Percentiles rank a stretch among this genome's conserved stretches.
phyloP scores from a whole-genome alignment of 2,888 invertebrate genomes.

The Carcina quercana region DNA sequence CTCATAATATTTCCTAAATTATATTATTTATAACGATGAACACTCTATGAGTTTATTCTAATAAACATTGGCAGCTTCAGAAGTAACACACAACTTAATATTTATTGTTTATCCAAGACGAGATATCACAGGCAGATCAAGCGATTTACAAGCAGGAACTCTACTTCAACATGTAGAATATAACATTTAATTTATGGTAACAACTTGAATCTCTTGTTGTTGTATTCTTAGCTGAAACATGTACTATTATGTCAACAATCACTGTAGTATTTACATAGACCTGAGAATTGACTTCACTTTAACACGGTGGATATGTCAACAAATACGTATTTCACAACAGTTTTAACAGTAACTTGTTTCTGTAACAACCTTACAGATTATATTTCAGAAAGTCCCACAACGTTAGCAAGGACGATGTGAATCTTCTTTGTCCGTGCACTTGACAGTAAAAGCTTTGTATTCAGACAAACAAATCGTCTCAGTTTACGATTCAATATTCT shows the following conservation, averaged over 20 bases:
- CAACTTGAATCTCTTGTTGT: slow-evolving; percentile 28
- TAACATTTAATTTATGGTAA: slow-evolving; percentile 36
- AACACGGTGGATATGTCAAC: slow-evolving; percentile 49
- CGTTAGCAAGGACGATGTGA: slow-evolving; percentile 42
- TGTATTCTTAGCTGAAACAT: slow-evolving; percentile 28
- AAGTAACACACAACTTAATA: slow-evolving; percentile 43
- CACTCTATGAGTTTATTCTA: slow-evolving; percentile 42
- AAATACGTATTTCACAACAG: slow-evolving; percentile 42
- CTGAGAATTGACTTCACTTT: slow-evolving; percentile 60
- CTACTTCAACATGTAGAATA: slow-evolving; percentile 43
- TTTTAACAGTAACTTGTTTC: slow-evolving; percentile 32
- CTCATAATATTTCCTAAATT: slow-evolving; percentile 26
- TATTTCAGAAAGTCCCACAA: slow-evolving; percentile 37
- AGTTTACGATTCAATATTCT: slow-evolving; percentile 62
- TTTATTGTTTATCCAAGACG: slow-evolving; percentile 39
- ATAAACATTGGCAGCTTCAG: slow-evolving; percentile 44
- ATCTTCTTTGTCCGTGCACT: slow-evolving; percentile 72
- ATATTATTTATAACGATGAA: slow-evolving; percentile 34
- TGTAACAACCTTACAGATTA: slow-evolving; percentile 42
- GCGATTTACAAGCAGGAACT: slow-evolving; percentile 69
- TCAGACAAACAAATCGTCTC: slow-evolving; percentile 72
- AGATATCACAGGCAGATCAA: slow-evolving; percentile 68
- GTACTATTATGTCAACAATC: slow-evolving; percentile 41
- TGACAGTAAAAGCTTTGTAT: slow-evolving; percentile 70
- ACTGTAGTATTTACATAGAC: slow-evolving; percentile 45